A percentile compares a stretch with the other conserved stretches of the same genome.
phyloP scores from a whole-genome alignment of 2,888 invertebrate species.

The Drosophila prostipennis region DNA sequence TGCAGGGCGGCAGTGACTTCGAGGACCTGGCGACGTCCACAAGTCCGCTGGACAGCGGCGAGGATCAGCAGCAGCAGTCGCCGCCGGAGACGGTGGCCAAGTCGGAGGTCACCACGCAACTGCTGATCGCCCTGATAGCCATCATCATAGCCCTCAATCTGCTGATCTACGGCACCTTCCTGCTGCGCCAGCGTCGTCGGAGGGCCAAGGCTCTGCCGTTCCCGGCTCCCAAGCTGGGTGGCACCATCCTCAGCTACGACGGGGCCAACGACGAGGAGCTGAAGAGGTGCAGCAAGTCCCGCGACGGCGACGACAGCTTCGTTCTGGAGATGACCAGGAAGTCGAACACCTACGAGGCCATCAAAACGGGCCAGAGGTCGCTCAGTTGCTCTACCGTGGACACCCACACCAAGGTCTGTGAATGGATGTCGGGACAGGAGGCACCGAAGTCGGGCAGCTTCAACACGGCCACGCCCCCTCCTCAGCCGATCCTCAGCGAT shows the following conservation, averaged over 20 bases:
- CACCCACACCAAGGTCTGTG: constrained; percentile 93
- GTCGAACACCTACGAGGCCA: constrained; percentile 83
- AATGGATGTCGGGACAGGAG: constrained; percentile 93
- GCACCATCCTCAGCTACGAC: constrained; percentile 82
- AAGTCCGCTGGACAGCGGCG: constrained; percentile 3
- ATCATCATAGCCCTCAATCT: constrained; percentile 90
- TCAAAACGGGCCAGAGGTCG: constrained; percentile 80
- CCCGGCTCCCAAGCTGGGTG: constrained; percentile 77
- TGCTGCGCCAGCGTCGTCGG: constrained; percentile 81
- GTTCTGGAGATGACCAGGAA: constrained; percentile 82
- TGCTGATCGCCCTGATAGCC: constrained; percentile 88
- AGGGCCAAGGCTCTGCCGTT: constrained; percentile 65
- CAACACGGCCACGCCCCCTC: constrained; percentile 84
- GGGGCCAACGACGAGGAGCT: constrained; percentile 83
- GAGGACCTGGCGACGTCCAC: constrained; percentile 38
- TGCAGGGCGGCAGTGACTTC: constrained; percentile 32
- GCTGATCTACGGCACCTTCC: constrained; percentile 81
- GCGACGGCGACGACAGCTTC: constrained; percentile 83
- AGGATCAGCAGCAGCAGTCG: constrained; percentile 8
- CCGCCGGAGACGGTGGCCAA: constrained; percentile 84
- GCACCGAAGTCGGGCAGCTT: constrained; percentile 74
- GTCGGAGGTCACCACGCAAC: constrained; percentile 87
- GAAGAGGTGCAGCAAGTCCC: constrained; percentile 79
- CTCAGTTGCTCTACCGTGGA: constrained; percentile 92
- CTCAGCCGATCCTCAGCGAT: constrained; percentile 46